A percentile compares a stretch with the other conserved stretches of the same genome.
Conservation (phyloP, 2,888 invertebrate genomes). For the Drosophila buzzatii region DNA sequence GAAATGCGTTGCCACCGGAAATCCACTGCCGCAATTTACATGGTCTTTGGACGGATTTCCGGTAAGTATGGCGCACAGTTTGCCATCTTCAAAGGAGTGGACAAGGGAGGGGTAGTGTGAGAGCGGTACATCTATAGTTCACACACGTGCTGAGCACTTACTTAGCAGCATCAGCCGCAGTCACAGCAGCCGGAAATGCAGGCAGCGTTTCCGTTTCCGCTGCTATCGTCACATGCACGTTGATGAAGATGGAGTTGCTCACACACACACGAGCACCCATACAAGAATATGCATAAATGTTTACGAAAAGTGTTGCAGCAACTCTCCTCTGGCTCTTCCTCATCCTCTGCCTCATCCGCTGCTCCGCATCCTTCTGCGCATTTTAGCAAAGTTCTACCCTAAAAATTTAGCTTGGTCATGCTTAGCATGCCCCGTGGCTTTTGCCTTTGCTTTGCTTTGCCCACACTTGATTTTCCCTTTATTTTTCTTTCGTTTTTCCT, state of each 20-base stretch:
- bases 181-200: slow-evolving; percentile 65
- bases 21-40: slow-evolving; percentile 95
- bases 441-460: slow-evolving; percentile 42
- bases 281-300: slow-evolving; percentile 60
- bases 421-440: slow-evolving; percentile 39
- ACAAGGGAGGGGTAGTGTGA: background rate
- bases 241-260: slow-evolving; percentile 43
- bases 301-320: slow-evolving; percentile 47
- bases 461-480: slow-evolving; percentile 27
- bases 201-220: slow-evolving; percentile 73
- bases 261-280: slow-evolving; percentile 10
- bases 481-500: slow-evolving; percentile 22
- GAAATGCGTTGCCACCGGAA: slow-evolving; percentile 97
- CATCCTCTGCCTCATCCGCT: background rate
- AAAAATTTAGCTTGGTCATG: slow-evolving; percentile 21
- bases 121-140: slow-evolving; percentile 11
- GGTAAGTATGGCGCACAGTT: slow-evolving; percentile 86
- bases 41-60: slow-evolving; percentile 96
- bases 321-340: background rate
- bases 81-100: slow-evolving; percentile 19
- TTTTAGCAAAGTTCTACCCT: slow-evolving; percentile 10
- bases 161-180: slow-evolving; percentile 41
- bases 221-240: slow-evolving; percentile 37
- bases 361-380: background rate
- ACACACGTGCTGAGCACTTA: slow-evolving; percentile 55